Evolutionary conservation across 2,888 invertebrate species (phyloP).

Genomic region (Hetaerina titia): DNA sequence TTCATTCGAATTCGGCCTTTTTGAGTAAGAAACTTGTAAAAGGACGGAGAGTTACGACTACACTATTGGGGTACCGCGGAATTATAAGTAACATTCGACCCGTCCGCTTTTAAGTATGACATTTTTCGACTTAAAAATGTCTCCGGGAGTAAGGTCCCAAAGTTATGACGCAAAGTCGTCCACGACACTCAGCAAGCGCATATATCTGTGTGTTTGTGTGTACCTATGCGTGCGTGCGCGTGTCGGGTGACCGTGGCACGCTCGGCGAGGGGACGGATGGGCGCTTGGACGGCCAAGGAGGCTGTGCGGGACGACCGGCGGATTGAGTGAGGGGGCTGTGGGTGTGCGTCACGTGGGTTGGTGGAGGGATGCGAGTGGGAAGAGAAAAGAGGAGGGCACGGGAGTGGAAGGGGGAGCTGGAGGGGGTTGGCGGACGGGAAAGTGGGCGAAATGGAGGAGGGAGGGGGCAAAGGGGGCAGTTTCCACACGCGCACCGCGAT

Average conservation of each 20-base stretch:
- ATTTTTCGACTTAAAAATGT: too few relatives aligned
- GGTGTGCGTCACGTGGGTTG: not conserved
- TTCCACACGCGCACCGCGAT: constrained; percentile 49
- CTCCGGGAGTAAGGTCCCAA: too few relatives aligned
- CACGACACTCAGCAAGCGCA: too few relatives aligned
- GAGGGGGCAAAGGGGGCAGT: not conserved
- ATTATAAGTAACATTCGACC: too few relatives aligned
- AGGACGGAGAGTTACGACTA: too few relatives aligned
- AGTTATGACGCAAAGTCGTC: too few relatives aligned
- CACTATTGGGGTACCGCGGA: too few relatives aligned
- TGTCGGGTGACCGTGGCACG: too few relatives aligned
- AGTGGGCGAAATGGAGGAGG: not conserved
- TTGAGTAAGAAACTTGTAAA: too few relatives aligned
- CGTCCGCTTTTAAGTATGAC: too few relatives aligned
- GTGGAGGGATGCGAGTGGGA: not conserved
- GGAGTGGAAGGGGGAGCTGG: not conserved
- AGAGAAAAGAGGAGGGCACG: not conserved
- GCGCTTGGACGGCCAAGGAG: not conserved
- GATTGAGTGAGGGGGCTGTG: not conserved
- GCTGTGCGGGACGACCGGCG: not conserved
- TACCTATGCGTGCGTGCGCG: too few relatives aligned
- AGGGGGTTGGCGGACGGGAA: not conserved
- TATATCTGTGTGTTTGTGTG: not conserved
- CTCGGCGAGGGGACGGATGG: not conserved
- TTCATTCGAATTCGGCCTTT: too few relatives aligned